Evolutionary conservation across 2,888 invertebrate genomes (phyloP), one percentile per base, ranked within the genome.

Genomic region (Ecliptopera silaceata): DNA sequence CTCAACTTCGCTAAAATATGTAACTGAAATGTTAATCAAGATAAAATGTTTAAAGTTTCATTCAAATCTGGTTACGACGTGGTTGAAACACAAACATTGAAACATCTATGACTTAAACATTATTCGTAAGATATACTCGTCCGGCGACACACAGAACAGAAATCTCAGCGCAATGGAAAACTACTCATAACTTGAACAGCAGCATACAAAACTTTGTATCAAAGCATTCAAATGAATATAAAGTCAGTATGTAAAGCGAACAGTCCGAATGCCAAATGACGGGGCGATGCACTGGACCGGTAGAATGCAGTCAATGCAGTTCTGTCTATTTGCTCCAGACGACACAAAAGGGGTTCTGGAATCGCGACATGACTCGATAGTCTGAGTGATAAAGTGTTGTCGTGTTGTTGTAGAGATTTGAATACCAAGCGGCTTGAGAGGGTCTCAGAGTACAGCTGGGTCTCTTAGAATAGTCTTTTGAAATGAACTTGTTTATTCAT

Each of bases 261-360:
- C 57, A 64, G 56, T 66, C 50, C 43, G 53, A 36, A 53, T 45
- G 58, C 61, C 61, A 58, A 65, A 32, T 22, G 53, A 41, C 55
- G 51, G 65, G 64, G 64, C 64, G 72, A 70, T 70, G 72, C 66
- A 68, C 69, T 55, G 53, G 68, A 68, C 73, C 64, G 60, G 74
- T 74, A 71, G 71, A 73, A 74, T 74, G 73, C 66, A 52, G 68
- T 47, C 64, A 71, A 72, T 72, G 71, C 64, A 49, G 68, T 42
- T 63, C 64, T 34, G 49, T 64, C 67, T 68, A 68, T 72, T 69
- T 70, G 67, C 59, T 64, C 57, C 61, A 60, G 51, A 59, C 61
- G 57, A 59, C 62, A 61, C 56, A 42, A 53, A 45, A 45, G 41
- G 45, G 12, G 31, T 12, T 44, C 48, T 36, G 45, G 22, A 45